Conservation (phyloP, 2,888 invertebrate species). For the Brachynemurus nebulosus region DNA sequence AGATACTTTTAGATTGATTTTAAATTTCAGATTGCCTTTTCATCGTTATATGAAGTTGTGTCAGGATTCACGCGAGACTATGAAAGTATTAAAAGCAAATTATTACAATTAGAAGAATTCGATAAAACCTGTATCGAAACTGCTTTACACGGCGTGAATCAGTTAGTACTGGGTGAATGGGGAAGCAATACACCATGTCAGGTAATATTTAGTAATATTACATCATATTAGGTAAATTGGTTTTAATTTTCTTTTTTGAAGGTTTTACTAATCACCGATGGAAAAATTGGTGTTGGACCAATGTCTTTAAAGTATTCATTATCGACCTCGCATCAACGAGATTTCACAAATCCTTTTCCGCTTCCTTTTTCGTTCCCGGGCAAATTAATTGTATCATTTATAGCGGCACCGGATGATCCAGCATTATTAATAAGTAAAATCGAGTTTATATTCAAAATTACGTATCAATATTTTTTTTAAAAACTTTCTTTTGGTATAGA, state of each 20-base stretch:
- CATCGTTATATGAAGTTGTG: slow-evolving; percentile 40
- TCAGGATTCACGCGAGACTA: slow-evolving; percentile 84
- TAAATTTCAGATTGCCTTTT: slow-evolving; percentile 28
- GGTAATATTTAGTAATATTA: no score
- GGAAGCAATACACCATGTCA: slow-evolving; percentile 77
- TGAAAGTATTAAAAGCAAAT: slow-evolving; percentile 58
- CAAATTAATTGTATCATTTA: slow-evolving; percentile 61
- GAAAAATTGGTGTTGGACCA: slow-evolving; percentile 51
- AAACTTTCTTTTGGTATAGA: slow-evolving; percentile 31
- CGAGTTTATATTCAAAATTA: neutral
- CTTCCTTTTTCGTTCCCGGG: slow-evolving; percentile 69
- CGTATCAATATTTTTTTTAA: neutral
- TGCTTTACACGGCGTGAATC: slow-evolving; percentile 65
- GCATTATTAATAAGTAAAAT: slow-evolving; percentile 32
- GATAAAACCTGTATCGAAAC: slow-evolving; percentile 78
- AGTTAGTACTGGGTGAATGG: slow-evolving; percentile 76
- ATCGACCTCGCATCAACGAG: slow-evolving; percentile 32
- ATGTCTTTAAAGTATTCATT: slow-evolving; percentile 47
- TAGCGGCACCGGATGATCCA: slow-evolving; percentile 49
- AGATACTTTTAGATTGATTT: no score
- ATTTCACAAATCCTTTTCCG: slow-evolving; percentile 41
- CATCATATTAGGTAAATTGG: neutral
- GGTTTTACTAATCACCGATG: slow-evolving; percentile 63
- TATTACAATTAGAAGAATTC: slow-evolving; percentile 64
- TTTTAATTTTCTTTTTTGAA: slow-evolving; percentile 24